Conservation (phyloP, 92 coral and sea anemone genomes). For the Parazoanthus swiftii region DNA sequence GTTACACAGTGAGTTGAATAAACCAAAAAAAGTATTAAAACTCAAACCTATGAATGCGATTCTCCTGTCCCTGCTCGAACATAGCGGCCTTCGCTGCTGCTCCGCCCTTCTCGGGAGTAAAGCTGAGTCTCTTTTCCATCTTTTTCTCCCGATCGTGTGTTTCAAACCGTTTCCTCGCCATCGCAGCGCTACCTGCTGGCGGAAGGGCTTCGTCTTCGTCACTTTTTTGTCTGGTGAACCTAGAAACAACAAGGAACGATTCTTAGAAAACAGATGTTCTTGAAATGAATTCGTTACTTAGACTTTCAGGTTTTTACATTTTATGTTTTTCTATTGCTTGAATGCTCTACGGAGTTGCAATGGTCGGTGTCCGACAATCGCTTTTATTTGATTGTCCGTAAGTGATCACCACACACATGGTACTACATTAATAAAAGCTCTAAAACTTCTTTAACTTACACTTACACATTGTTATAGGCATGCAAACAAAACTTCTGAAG, state of each 20-base stretch:
- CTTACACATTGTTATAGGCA: too few relatives aligned
- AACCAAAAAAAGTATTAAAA: too few relatives aligned
- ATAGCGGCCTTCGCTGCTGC: slow-evolving; percentile 54
- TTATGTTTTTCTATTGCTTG: too few relatives aligned
- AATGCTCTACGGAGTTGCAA: too few relatives aligned
- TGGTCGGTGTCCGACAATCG: too few relatives aligned
- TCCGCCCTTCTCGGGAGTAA: slow-evolving; percentile 74
- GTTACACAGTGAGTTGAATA: too few relatives aligned
- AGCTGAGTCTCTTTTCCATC: slow-evolving; percentile 79
- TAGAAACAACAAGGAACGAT: not conserved
- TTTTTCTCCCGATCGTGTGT: slow-evolving; percentile 52
- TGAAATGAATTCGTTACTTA: not conserved
- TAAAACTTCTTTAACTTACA: too few relatives aligned
- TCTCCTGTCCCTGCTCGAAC: slow-evolving; percentile 63
- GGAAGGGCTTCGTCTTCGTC: slow-evolving; percentile 65
- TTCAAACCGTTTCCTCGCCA: slow-evolving; percentile 64
- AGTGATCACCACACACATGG: too few relatives aligned
- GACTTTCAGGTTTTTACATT: too few relatives aligned
- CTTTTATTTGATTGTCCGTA: too few relatives aligned
- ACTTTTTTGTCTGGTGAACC: slow-evolving; percentile 22
- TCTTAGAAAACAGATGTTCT: not conserved
- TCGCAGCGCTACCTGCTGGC: slow-evolving; percentile 64
- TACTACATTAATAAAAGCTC: too few relatives aligned
- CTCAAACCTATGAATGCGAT: slow-evolving; percentile 51
- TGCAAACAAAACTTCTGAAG: too few relatives aligned